Conservation (phyloP, 2,888 invertebrate species). For the Ephialtes manifestator region DNA sequence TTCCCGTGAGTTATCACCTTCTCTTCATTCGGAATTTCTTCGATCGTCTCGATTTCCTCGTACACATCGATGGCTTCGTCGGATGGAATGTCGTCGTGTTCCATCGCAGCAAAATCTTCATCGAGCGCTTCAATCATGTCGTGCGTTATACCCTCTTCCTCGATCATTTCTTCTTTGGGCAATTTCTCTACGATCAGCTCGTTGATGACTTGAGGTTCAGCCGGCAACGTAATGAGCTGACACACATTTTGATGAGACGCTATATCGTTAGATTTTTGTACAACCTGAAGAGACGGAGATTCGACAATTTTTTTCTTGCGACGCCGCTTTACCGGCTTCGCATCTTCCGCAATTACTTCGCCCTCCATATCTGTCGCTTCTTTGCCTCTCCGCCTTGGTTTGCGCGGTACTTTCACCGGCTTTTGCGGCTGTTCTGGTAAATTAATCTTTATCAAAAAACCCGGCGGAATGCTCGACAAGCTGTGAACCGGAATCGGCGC, state of each 20-base stretch:
- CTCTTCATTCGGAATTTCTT: constrained; percentile 59
- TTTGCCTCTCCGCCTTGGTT: constrained; percentile 44
- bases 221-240: constrained; percentile 1
- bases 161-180: neutral
- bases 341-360: neutral
- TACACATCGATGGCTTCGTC: constrained; percentile 41
- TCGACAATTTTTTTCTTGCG: constrained; percentile 38
- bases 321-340: constrained; percentile 20
- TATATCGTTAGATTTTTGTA: constrained; percentile 5
- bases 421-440: constrained; percentile 79
- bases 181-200: neutral
- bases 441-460: constrained; percentile 83
- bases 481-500: constrained; percentile 84
- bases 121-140: constrained; percentile 58
- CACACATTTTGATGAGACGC: constrained; percentile 7
- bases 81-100: neutral
- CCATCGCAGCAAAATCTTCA: constrained; percentile 26
- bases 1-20: constrained; percentile 56
- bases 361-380: neutral
- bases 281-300: neutral
- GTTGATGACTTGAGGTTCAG: neutral
- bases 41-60: constrained; percentile 19
- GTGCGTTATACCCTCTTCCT: constrained; percentile 17
- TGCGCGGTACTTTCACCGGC: constrained; percentile 67
- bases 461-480: constrained; percentile 84